Conservation (phyloP, 2,888 invertebrate species). For the Melinaea menophilus region DNA sequence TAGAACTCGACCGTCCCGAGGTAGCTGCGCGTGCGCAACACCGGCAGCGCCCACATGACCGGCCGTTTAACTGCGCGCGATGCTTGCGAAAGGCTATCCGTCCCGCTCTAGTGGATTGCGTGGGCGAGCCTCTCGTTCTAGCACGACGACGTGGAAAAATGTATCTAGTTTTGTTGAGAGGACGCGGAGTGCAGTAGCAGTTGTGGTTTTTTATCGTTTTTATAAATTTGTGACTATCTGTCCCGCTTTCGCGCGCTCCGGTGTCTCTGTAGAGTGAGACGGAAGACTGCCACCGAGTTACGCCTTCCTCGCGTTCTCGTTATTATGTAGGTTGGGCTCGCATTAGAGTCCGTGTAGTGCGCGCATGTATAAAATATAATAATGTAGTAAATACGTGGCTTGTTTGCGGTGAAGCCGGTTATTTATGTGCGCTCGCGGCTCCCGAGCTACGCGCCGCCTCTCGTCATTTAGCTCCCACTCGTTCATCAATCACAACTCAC, state of each 20-base stretch:
- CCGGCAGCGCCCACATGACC: slow-evolving; percentile 77
- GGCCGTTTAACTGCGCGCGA: slow-evolving; percentile 65
- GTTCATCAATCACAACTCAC: slow-evolving; percentile 33
- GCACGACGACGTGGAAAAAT: slow-evolving; percentile 71
- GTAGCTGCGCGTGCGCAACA: slow-evolving; percentile 76
- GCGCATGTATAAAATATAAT: slow-evolving; percentile 71
- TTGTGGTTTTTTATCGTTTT: slow-evolving; percentile 69
- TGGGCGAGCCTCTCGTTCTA: slow-evolving; percentile 45
- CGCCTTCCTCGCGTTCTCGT: slow-evolving; percentile 76
- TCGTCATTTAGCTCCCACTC: slow-evolving; percentile 37
- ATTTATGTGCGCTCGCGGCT: slow-evolving; percentile 67
- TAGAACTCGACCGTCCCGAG: slow-evolving; percentile 69
- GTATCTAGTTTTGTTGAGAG: slow-evolving; percentile 77
- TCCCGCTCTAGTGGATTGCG: slow-evolving; percentile 50
- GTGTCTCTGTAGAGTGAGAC: slow-evolving; percentile 68
- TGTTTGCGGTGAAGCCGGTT: slow-evolving; percentile 65
- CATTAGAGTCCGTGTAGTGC: slow-evolving; percentile 70
- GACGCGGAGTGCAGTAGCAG: slow-evolving; percentile 76
- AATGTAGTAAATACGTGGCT: slow-evolving; percentile 66
- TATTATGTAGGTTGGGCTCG: slow-evolving; percentile 74
- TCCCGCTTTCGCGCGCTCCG: slow-evolving; percentile 73
- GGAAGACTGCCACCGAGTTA: slow-evolving; percentile 73
- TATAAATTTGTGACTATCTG: slow-evolving; percentile 77
- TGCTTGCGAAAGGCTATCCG: slow-evolving; percentile 43
- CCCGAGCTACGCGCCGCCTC: slow-evolving; percentile 67